Evolutionary conservation across 2,113 vertebrate genomes (phyloP).

Genomic region (Sprattus sprattus): DNA sequence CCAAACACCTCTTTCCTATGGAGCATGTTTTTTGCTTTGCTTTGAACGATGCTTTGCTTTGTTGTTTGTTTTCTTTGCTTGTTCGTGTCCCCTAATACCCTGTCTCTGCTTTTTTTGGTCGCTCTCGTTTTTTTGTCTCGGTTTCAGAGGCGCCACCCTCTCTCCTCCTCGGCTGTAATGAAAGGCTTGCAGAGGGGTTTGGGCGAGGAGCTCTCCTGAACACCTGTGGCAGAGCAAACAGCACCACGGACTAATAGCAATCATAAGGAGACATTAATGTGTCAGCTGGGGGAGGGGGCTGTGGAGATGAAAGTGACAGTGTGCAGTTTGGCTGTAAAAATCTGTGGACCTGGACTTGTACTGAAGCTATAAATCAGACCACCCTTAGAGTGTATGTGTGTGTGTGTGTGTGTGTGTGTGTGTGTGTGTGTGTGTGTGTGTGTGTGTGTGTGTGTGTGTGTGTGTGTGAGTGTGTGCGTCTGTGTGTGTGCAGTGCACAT

Average conservation of each 20-base stretch:
- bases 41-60: not conserved
- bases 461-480: not conserved
- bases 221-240: conserved; percentile 47
- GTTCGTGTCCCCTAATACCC: not conserved
- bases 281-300: conserved; percentile 25
- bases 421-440: not conserved
- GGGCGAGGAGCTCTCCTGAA: conserved; percentile 37
- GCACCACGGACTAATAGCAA: conserved; percentile 34
- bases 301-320: not conserved
- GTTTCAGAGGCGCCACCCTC: not conserved
- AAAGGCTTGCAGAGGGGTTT: conserved; percentile 42
- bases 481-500: not conserved
- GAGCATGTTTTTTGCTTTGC: not conserved
- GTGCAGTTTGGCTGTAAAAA: not conserved
- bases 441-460: not conserved
- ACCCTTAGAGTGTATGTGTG: not conserved
- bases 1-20: not conserved
- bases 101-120: not conserved
- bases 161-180: conserved; percentile 33
- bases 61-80: not conserved
- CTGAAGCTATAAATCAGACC: not conserved
- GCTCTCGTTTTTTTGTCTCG: not conserved
- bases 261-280: conserved; percentile 39
- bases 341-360: not conserved
- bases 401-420: conserved; percentile 3